Percentiles rank a stretch among this genome's conserved stretches.
phyloP scores from a whole-genome alignment of 1,140 invertebrate genomes.

The Drosophila cardini region DNA sequence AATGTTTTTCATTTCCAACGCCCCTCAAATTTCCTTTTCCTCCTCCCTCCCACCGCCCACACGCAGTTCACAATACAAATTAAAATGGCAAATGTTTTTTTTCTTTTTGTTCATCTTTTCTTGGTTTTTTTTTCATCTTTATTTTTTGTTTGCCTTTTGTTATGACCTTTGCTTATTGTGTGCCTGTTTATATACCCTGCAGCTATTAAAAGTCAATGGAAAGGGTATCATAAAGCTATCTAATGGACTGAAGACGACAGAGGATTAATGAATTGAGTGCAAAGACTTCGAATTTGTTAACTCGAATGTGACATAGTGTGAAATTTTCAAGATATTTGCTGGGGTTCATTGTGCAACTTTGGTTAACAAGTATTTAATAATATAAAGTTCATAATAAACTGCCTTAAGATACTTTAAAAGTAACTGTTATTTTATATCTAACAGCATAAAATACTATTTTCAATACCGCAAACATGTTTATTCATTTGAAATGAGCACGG shows the following conservation, averaged over 20 bases:
- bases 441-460: too few species aligned
- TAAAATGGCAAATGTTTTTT: conserved; percentile 51
- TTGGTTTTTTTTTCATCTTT: conserved; percentile 9
- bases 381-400: too few species aligned
- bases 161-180: conserved; percentile 43
- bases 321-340: neutral
- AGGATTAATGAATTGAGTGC: neutral
- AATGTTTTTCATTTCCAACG: conserved; percentile 27
- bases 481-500: too few species aligned
- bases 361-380: neutral
- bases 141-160: conserved; percentile 40
- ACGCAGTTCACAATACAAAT: conserved; percentile 48
- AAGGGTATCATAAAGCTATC: conserved; percentile 14
- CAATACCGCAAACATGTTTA: too few species aligned
- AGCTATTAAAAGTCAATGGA: conserved; percentile 2
- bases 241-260: conserved; percentile 2
- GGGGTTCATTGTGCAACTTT: neutral
- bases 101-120: neutral
- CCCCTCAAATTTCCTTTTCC: neutral
- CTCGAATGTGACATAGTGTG: neutral
- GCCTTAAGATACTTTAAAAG: too few species aligned
- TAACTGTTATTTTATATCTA: too few species aligned
- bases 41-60: neutral
- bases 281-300: conserved; percentile 2
- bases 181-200: conserved; percentile 27